These are phyloP conservation scores for Ctenochaetus hawaiiensis DNA, from an alignment of 2,797 vertebrate genomes.

Conservation along the genomic window DNA sequence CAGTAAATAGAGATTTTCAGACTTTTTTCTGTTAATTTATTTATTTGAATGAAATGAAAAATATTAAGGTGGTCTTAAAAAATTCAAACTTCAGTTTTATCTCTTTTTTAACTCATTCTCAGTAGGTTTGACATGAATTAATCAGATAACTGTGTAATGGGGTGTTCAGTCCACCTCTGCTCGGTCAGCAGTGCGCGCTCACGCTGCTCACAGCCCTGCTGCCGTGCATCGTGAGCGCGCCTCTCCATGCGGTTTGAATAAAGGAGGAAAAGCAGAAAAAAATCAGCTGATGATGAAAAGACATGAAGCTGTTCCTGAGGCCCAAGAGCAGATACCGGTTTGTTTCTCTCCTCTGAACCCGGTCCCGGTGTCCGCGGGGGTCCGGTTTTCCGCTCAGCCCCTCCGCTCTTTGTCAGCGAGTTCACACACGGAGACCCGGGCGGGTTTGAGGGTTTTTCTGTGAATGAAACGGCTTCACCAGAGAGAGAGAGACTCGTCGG, in stretches of 20 bases:
- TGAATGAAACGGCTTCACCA: slow-evolving; percentile 45
- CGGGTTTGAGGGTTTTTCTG: slow-evolving; percentile 35
- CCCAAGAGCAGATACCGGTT: slow-evolving; percentile 1
- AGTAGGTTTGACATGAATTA: background rate
- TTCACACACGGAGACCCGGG: slow-evolving; percentile 42
- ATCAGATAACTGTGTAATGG: background rate
- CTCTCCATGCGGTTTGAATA: slow-evolving; percentile 69
- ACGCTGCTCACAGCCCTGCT: slow-evolving; percentile 56
- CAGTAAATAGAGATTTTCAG: background rate
- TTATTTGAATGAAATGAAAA: background rate
- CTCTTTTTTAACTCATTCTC: background rate
- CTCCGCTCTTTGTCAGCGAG: slow-evolving; percentile 71
- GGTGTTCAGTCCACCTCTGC: slow-evolving; percentile 13
- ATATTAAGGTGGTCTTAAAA: background rate
- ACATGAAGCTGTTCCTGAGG: slow-evolving; percentile 22
- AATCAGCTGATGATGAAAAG: slow-evolving; percentile 41
- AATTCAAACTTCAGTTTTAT: background rate
- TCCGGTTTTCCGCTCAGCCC: slow-evolving; percentile 37
- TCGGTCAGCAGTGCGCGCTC: slow-evolving; percentile 64
- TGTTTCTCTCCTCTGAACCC: slow-evolving; percentile 31
- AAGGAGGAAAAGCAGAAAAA: slow-evolving; percentile 46
- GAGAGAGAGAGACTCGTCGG: background rate
- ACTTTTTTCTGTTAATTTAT: background rate
- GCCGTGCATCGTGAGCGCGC: slow-evolving; percentile 68
- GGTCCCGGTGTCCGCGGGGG: slow-evolving; percentile 26